Evolutionary conservation across 2,888 invertebrate species (phyloP).

Genomic region (Heteropelma amictum): DNA sequence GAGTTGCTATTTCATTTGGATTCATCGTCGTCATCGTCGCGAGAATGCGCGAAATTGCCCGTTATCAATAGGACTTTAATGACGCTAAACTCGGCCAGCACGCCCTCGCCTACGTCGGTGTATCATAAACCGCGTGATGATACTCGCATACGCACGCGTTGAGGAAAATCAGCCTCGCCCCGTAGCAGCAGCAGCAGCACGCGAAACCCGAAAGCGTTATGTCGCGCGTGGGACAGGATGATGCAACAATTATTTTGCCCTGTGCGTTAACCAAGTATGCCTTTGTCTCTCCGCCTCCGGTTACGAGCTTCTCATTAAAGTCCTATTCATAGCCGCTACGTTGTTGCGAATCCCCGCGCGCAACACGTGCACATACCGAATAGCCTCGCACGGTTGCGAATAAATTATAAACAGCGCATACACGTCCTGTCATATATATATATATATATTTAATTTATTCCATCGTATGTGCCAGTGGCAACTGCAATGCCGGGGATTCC

Average conservation of each 20-base stretch:
- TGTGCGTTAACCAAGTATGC: slow-evolving; percentile 14
- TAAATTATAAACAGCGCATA: slow-evolving; percentile 43
- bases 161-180: no score
- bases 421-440: neutral
- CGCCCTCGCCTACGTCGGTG: no score
- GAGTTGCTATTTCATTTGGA: no score
- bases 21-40: no score
- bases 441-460: no score
- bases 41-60: no score
- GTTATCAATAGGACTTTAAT: no score
- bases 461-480: neutral
- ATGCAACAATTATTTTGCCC: slow-evolving; percentile 28
- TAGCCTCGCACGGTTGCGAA: slow-evolving; percentile 40
- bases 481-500: slow-evolving; percentile 19
- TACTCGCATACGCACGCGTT: no score
- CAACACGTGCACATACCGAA: slow-evolving; percentile 42
- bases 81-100: no score
- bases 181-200: neutral
- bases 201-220: neutral
- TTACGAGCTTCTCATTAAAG: slow-evolving; percentile 52
- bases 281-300: slow-evolving; percentile 25
- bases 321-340: slow-evolving; percentile 44
- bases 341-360: slow-evolving; percentile 31
- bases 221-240: neutral
- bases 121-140: no score